Evolutionary conservation across 2,888 invertebrate genomes (phyloP).

Genomic region (Euclidia mi): DNA sequence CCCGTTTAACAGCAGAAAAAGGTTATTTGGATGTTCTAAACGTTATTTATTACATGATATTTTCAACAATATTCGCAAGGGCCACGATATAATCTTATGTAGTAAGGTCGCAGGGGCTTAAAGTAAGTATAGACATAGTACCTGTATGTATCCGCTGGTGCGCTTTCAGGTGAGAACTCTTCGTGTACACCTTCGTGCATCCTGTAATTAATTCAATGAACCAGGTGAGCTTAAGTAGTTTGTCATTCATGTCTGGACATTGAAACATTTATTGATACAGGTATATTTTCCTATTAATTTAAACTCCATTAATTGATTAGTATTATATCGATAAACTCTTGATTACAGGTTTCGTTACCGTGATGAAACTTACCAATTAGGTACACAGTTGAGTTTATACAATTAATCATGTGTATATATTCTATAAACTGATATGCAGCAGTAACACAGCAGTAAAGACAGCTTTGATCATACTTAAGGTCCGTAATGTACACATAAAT

Average conservation of each 20-base stretch:
- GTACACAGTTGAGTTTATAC: too few relatives aligned
- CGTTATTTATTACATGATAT: slow-evolving; percentile 5
- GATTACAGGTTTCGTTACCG: too few relatives aligned
- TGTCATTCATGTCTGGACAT: background rate
- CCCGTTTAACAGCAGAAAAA: slow-evolving; percentile 16
- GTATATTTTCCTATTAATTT: too few relatives aligned
- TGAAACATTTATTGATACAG: too few relatives aligned
- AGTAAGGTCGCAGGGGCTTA: slow-evolving; percentile 38
- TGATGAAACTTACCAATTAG: too few relatives aligned
- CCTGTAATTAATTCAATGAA: slow-evolving; percentile 90
- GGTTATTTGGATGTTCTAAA: slow-evolving; percentile 11
- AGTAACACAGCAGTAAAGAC: too few relatives aligned
- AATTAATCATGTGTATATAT: too few relatives aligned
- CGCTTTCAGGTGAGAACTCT: slow-evolving; percentile 99
- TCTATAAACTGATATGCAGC: too few relatives aligned
- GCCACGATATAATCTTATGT: slow-evolving; percentile 20
- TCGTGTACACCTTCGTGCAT: slow-evolving; percentile 99
- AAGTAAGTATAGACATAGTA: slow-evolving; percentile 48
- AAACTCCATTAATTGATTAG: too few relatives aligned
- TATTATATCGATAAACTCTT: too few relatives aligned
- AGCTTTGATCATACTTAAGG: too few relatives aligned
- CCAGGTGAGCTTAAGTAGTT: background rate
- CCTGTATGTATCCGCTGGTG: slow-evolving; percentile 99
- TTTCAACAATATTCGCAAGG: slow-evolving; percentile 45
- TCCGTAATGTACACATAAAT: too few relatives aligned